Evolutionary conservation across 2,888 invertebrate species (phyloP), one percentile per base, ranked within the genome.

Genomic region (Prionchulus punctatus): DNA sequence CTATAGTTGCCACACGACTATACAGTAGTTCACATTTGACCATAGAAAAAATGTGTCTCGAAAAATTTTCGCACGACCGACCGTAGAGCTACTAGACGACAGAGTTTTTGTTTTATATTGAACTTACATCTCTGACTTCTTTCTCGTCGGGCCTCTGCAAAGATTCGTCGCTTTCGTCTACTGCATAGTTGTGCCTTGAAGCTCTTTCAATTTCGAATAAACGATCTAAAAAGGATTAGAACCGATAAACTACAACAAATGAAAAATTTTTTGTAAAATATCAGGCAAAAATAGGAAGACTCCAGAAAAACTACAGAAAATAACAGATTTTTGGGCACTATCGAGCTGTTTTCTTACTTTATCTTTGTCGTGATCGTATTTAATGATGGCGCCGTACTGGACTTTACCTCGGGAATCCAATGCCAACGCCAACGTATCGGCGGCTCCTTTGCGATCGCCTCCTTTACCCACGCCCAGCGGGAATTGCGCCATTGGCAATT

Each of bases 401-500:
- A 96, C 84, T 74, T 88, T 86, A 2, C 77, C 77, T 51, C 68
- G 64, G 31, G 87, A 84, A 74, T 96, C 94, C n/a, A 94, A 74
- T 67, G 92, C 89, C 23, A 71, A 67, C 2, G 67, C 64, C 30
- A 58, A 27, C 4, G 58, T 58, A 4, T 53, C 47, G 4, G 30
- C 2, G 23, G 3, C 3, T 15, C 27, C 30, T 30, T 49, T 54
- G 2, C 28, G 27, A 23, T 56, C 50, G 82, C 83, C 53, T 56
- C 72, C 72, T 60, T 74, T 72, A 58, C 92, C 94, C 86, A 96
- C 86, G 7, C 83, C 84, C 57, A 96, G 73, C 0, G 98, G 98
- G 74, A 88, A 89, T 68, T 99, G 98, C 0, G 92, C 94, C 26
- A 92, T 85, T 67, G 85, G 86, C 60, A 96, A 88, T 76, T 98